phyloP scores from a whole-genome alignment of 2,113 vertebrate species.

The Cavia aperea region DNA sequence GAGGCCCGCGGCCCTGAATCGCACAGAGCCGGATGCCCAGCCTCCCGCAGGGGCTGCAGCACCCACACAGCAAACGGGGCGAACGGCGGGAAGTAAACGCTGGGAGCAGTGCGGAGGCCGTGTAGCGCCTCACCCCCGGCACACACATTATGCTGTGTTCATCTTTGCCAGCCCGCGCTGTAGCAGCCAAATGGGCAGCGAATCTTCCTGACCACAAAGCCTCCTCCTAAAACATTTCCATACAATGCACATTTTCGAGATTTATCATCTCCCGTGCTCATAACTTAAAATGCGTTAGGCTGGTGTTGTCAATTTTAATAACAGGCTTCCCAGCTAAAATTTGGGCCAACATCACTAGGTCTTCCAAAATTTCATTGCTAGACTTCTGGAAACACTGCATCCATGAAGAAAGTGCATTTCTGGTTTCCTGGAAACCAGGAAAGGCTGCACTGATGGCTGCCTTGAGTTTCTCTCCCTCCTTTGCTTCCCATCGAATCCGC shows the following conservation, averaged over 20 bases:
- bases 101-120: background rate
- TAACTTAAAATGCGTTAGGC: constrained; percentile 45
- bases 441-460: accelerated
- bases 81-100: constrained; percentile 22
- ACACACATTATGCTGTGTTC: background rate
- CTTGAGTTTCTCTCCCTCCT: accelerated
- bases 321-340: constrained; percentile 55
- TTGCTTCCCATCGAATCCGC: accelerated
- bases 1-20: too few relatives aligned
- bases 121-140: background rate
- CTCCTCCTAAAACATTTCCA: constrained; percentile 48
- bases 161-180: background rate
- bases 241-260: constrained; percentile 49
- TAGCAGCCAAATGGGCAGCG: constrained; percentile 17
- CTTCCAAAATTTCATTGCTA: constrained; percentile 59
- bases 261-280: background rate
- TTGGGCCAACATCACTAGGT: constrained; percentile 50
- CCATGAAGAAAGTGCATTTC: constrained; percentile 34
- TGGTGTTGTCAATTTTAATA: constrained; percentile 51
- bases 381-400: constrained; percentile 58
- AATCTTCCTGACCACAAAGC: constrained; percentile 37
- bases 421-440: background rate
- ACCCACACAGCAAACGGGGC: constrained; percentile 17
- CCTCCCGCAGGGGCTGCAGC: background rate
- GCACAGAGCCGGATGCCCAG: too few relatives aligned